Conservation (phyloP, 92 coral and sea anemone species). For the Siderastrea siderea region DNA sequence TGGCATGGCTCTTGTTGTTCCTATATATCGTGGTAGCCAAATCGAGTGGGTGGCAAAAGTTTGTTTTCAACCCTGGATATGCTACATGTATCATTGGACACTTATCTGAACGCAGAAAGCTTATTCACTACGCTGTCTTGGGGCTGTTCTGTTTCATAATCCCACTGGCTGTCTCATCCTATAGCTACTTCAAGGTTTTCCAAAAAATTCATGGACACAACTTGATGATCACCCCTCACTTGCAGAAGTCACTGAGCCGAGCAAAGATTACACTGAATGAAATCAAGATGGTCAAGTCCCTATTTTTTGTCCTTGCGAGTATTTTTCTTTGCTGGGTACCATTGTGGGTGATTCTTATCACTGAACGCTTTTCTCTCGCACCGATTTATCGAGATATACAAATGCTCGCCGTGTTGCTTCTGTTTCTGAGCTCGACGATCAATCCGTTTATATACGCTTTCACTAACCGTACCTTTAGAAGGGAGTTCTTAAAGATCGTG, state of each 20-base stretch:
- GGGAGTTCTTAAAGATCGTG: neutral
- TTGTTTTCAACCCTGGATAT: neutral
- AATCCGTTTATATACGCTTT: conserved; percentile 8
- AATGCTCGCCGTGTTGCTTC: neutral
- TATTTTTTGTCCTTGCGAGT: conserved; percentile 6
- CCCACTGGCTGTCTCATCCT: neutral
- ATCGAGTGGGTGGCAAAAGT: neutral
- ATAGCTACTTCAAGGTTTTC: neutral
- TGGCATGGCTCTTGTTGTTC: neutral
- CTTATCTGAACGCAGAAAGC: neutral
- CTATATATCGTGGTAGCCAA: neutral
- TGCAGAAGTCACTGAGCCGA: neutral
- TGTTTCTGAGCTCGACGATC: conserved; percentile 6
- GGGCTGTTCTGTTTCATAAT: neutral
- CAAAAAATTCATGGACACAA: neutral
- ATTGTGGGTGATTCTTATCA: neutral
- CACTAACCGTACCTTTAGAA: neutral
- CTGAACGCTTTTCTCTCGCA: neutral
- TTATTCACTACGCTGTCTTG: neutral
- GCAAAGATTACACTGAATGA: neutral
- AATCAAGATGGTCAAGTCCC: neutral
- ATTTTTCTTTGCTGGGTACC: conserved; percentile 7
- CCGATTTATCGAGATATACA: neutral
- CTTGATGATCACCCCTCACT: neutral
- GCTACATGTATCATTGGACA: conserved; percentile 5